Percentiles rank a stretch among this genome's conserved stretches.
phyloP scores from a whole-genome alignment of 2,797 vertebrate species.

The Enteromius anoplus region DNA sequence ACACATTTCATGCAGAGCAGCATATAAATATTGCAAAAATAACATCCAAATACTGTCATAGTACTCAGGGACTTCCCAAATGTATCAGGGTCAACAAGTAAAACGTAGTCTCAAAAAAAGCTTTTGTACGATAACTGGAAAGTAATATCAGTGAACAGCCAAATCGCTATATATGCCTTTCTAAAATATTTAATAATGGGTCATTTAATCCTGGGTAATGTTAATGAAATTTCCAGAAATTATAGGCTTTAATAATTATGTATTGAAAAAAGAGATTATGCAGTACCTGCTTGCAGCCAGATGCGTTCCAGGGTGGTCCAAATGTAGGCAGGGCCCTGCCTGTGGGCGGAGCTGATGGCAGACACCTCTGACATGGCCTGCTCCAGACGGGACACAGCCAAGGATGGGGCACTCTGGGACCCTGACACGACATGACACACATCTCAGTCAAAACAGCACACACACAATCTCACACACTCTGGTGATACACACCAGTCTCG shows the following conservation, averaged over 20 bases:
- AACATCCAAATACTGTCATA: conserved; percentile 26
- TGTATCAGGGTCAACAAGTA: conserved; percentile 9
- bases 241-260: background rate
- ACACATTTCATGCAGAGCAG: conserved; percentile 50
- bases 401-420: conserved; percentile 85
- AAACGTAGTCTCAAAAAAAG: background rate
- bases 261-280: background rate
- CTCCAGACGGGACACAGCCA: conserved; percentile 91
- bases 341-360: conserved; percentile 81
- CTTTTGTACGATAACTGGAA: background rate
- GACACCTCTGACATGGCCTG: conserved; percentile 93
- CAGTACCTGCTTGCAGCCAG: conserved; percentile 93
- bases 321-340: conserved; percentile 89
- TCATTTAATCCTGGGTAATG: background rate
- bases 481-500: conserved; percentile 82
- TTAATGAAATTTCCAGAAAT: background rate
- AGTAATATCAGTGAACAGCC: background rate
- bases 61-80: conserved; percentile 1
- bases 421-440: conserved; percentile 71
- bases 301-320: conserved; percentile 93
- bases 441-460: conserved; percentile 13
- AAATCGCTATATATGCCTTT: background rate
- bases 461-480: background rate
- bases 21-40: conserved; percentile 43
- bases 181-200: too few relatives aligned